Base-by-base conservation (phyloP, 2,888 invertebrate species). In the Hedychridium roseum region DNA sequence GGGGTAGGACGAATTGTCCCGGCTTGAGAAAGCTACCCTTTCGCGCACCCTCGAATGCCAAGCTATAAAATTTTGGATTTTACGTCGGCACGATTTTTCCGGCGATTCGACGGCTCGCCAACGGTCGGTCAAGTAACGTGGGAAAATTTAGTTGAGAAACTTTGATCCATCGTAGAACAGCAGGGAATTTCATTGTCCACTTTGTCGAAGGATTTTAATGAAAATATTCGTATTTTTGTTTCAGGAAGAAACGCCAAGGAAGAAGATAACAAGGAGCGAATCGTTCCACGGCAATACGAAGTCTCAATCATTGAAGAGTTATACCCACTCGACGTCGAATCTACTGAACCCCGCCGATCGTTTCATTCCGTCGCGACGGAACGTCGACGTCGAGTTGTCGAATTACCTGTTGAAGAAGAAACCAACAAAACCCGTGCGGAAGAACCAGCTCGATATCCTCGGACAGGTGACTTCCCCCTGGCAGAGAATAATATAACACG, bases 361-460 rank as follows among this genome's bases (percentile, higher is more conserved):
- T 56, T 74, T 73, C 45, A 68, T 74, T 42, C 62, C 69, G 2
- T 43, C 32, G 1, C 58, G 71, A 23, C 39, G 41, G 2, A 54
- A 57, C 5, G 43, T 62, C n/a, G 62, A 56, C 36, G 9, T 59
- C 14, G 73, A 70, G 2, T 63, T 55, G 2, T 54, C 70, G 3
- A 56, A 64, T 47, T 60, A 65, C 39, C 37, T 56, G 12, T 51
- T 67, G 3, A 63, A 27, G 4, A 53, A 37, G 3, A 15, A 40
- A 14, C 2, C 18, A 0, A 9, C 34, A 0, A 32, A 17, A 7
- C 2, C 9, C 1, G 34, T 21, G 1, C 27, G 39, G 2, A 18
- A 28, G 3, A 14, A 34, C 3, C 28, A 62, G 2, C 14, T 73
- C 3, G 60, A 69, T 17, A 52, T 73, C 3, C 41, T 64, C 3